Percentiles rank a stretch among this genome's conserved stretches.
These are phyloP conservation scores for Drosophila nigromelanica DNA, from an alignment of 1,140 invertebrate species.

Conservation along the genomic window DNA sequence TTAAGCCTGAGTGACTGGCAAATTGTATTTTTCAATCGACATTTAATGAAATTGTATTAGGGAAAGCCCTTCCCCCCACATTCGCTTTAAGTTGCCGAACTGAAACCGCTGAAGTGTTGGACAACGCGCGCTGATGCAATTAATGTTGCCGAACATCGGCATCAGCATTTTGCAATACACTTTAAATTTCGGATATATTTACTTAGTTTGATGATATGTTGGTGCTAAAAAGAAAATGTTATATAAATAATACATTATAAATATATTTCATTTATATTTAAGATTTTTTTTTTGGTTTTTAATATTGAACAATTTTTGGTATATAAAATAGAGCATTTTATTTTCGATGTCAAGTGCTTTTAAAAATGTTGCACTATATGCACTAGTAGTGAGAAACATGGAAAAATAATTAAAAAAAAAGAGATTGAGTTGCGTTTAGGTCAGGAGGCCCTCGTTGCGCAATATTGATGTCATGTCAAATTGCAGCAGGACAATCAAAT, in stretches of 20 bases:
- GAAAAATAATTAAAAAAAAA: not conserved
- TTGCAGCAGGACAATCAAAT: constrained; percentile 82
- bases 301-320: too few species aligned
- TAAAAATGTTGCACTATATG: constrained; percentile 18
- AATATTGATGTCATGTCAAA: constrained; percentile 82
- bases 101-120: constrained; percentile 37
- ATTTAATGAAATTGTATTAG: constrained; percentile 75
- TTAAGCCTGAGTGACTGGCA: constrained; percentile 51
- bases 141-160: constrained; percentile 42
- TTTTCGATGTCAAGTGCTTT: constrained; percentile 2
- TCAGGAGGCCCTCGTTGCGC: constrained; percentile 69
- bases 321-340: constrained; percentile 6
- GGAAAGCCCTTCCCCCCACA: constrained; percentile 20
- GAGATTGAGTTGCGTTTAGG: constrained; percentile 38
- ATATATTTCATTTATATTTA: constrained; percentile 7
- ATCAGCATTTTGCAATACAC: not conserved
- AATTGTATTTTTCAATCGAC: constrained; percentile 78
- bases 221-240: too few species aligned
- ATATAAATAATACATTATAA: not conserved
- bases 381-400: not conserved
- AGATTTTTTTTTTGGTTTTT: not conserved
- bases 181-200: not conserved
- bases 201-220: not conserved
- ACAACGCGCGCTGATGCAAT: constrained; percentile 57
- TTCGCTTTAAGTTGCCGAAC: constrained; percentile 1